Evolutionary conservation across 2,113 vertebrate genomes (phyloP).

Genomic region (Corythornis madagascariensis): DNA sequence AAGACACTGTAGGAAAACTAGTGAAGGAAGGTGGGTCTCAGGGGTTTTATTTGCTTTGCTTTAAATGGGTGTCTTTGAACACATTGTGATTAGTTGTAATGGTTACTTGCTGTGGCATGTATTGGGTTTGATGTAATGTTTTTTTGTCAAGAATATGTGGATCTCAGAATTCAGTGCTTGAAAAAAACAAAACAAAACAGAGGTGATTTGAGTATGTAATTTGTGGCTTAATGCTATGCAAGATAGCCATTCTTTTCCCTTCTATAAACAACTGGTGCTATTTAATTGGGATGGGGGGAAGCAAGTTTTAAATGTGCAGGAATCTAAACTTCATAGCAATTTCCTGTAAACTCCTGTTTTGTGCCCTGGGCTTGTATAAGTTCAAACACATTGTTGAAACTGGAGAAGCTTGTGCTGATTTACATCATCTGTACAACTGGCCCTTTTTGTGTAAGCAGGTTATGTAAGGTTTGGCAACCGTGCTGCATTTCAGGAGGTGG

Average conservation of each 20-base stretch:
- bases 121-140: neutral
- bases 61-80: neutral
- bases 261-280: neutral
- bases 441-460: slow-evolving; percentile 35
- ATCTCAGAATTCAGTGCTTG: neutral
- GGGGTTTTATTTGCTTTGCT: neutral
- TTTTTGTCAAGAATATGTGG: neutral
- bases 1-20: neutral
- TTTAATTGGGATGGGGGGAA: neutral
- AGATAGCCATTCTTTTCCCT: neutral
- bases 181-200: neutral
- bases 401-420: slow-evolving; percentile 29
- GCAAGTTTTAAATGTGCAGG: neutral
- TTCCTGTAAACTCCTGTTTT: slow-evolving; percentile 35
- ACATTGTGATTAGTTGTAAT: neutral
- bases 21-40: neutral
- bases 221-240: neutral
- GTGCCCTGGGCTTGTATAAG: slow-evolving; percentile 19
- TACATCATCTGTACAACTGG: slow-evolving; percentile 10
- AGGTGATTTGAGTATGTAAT: neutral
- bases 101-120: neutral
- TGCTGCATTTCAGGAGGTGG: neutral
- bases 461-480: slow-evolving; percentile 44
- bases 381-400: neutral
- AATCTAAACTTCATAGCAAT: slow-evolving; percentile 10